Evolutionary conservation across 1,140 invertebrate genomes (phyloP), one percentile per base, ranked within the genome.

Genomic region (Zaprionus davidi): DNA sequence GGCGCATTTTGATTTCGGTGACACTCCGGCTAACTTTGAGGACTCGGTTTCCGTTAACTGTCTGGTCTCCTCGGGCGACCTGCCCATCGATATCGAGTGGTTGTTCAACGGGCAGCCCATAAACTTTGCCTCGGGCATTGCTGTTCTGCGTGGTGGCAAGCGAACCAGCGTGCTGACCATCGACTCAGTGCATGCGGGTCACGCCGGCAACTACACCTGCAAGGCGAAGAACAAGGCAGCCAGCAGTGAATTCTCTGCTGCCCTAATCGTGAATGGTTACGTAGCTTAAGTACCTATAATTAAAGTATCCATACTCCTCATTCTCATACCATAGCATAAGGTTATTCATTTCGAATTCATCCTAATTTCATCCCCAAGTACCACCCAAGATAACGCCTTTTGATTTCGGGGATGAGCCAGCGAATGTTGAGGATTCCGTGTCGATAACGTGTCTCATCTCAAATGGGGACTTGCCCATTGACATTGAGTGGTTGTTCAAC

Each of bases 51-150:
- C 95, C 2, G 94, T 97, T 20, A 94, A 95, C 44, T 99, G 98
- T 93, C 95, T 96, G 36, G 95, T 98, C 13, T 95, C 95, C 73
- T 97, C 97, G 84, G 97, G 97, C 12, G 97, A 98, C 91, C 94
- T 95, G 71, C 97, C 97, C 4, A 94, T 98, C 70, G 95, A 95
- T 53, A 96, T 98, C 71, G 93, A 94, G 34, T 98, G 97, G 97
- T 94, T 95, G 53, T 96, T 97, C 79, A 95, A 96, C 75, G 95
- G 95, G 58, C 92, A 94, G 12, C 63, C 82, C 17, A 84, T 92
- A 0, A 91, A 79, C 67, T 85, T 71, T 36, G 79, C 80, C 46
- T 80, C 84, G 0, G 91, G 92, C 55, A 79, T 91, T n/a, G 82
- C 91, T 1, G 82, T 92, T 6, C 3, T 92, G 1, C 78, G 88